Percentiles rank a stretch among this genome's conserved stretches.
Conservation (phyloP, 1,140 invertebrate species). For the Caenorhabditis inopinata region DNA sequence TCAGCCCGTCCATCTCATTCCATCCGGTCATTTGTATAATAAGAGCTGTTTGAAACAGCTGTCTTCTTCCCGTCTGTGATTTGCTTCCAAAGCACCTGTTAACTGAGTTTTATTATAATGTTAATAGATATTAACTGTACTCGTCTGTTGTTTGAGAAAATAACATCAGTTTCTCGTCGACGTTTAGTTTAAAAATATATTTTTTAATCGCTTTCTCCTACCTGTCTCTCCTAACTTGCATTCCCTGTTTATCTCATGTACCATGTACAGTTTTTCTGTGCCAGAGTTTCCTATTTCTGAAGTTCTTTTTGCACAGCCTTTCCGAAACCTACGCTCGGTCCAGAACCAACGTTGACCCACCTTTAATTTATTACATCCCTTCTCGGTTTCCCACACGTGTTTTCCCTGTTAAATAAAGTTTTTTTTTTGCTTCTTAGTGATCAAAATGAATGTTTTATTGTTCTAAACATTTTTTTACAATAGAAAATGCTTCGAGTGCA, state of each 20-base stretch:
- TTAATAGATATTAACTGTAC: not conserved
- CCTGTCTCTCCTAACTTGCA: no score
- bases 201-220: no score
- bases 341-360: not conserved
- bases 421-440: not conserved
- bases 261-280: no score
- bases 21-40: conserved; percentile 22
- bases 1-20: not conserved
- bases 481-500: no score
- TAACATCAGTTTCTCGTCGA: no score
- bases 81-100: not conserved
- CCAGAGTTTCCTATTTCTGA: no score
- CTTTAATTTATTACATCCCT: not conserved
- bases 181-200: no score
- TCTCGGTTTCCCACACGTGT: not conserved
- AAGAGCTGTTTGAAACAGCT: not conserved
- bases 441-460: not conserved
- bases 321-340: not conserved
- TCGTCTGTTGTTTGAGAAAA: not conserved
- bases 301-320: no score
- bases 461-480: not conserved
- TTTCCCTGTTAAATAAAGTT: not conserved
- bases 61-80: not conserved
- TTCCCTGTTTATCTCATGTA: no score
- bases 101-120: no score